phyloP scores from a whole-genome alignment of 2,113 vertebrate species.

The Alectura lathami region DNA sequence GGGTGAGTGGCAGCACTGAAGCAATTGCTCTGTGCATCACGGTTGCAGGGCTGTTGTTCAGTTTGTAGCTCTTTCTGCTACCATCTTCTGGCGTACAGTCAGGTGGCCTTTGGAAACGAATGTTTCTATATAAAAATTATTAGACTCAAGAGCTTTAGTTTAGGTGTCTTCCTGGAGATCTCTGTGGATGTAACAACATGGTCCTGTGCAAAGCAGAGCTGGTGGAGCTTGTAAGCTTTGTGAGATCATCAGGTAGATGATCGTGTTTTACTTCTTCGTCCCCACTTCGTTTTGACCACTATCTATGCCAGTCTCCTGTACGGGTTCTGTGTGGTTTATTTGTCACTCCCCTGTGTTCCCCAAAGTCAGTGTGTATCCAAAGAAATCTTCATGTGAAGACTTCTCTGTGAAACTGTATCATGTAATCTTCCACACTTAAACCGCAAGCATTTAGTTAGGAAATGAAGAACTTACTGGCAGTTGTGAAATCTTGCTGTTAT shows the following conservation, averaged over 20 bases:
- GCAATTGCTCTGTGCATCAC: accelerated
- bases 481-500: constrained; percentile 21
- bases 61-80: background rate
- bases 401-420: background rate
- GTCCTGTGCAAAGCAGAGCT: background rate
- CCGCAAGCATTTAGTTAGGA: background rate
- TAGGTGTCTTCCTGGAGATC: background rate
- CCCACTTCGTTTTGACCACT: background rate
- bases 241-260: background rate
- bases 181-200: background rate
- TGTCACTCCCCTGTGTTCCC: background rate
- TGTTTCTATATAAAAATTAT: background rate
- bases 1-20: constrained; percentile 76
- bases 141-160: background rate
- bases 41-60: background rate
- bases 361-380: background rate
- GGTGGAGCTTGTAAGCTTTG: background rate
- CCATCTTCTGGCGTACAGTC: background rate
- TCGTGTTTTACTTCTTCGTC: background rate
- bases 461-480: constrained; percentile 22
- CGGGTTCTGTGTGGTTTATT: background rate
- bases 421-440: constrained; percentile 19
- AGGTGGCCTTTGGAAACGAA: background rate
- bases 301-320: background rate
- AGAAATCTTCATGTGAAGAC: background rate